Percentiles rank a stretch among this genome's conserved stretches.
phyloP scores from a whole-genome alignment of 1,140 invertebrate genomes.

The Drosophila santomea region DNA sequence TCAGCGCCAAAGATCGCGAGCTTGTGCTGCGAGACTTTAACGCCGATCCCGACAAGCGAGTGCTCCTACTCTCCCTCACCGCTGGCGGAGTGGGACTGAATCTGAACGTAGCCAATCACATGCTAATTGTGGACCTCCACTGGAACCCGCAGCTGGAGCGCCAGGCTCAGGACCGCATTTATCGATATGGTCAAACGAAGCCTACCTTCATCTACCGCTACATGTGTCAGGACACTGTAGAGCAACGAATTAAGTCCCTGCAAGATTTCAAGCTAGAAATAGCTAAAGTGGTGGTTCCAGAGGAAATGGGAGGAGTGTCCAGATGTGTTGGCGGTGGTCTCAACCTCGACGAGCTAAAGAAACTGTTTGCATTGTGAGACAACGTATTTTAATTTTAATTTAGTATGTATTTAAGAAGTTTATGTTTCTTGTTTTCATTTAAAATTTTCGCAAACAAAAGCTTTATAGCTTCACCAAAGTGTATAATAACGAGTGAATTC shows the following conservation, averaged over 20 bases:
- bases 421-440: not conserved
- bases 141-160: conserved; percentile 62
- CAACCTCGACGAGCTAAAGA: conserved; percentile 39
- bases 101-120: conserved; percentile 61
- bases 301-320: not conserved
- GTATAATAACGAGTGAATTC: too few species aligned
- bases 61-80: conserved; percentile 49
- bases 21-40: conserved; percentile 45
- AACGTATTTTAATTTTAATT: not conserved
- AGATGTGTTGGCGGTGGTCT: conserved; percentile 8
- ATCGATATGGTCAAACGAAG: conserved; percentile 61
- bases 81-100: conserved; percentile 63
- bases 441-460: not conserved
- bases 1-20: conserved; percentile 31
- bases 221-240: conserved; percentile 92
- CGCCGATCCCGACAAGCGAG: conserved; percentile 18
- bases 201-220: conserved; percentile 87
- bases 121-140: conserved; percentile 55
- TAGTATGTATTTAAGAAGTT: not conserved
- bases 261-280: conserved; percentile 91
- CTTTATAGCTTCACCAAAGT: not conserved
- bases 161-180: conserved; percentile 65
- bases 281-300: conserved; percentile 89
- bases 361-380: conserved; percentile 29
- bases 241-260: conserved; percentile 91